A percentile compares a stretch with the other conserved stretches of the same genome.
Evolutionary conservation across 2,113 vertebrate genomes (phyloP).

Genomic region (Gallinago paraguaiae): DNA sequence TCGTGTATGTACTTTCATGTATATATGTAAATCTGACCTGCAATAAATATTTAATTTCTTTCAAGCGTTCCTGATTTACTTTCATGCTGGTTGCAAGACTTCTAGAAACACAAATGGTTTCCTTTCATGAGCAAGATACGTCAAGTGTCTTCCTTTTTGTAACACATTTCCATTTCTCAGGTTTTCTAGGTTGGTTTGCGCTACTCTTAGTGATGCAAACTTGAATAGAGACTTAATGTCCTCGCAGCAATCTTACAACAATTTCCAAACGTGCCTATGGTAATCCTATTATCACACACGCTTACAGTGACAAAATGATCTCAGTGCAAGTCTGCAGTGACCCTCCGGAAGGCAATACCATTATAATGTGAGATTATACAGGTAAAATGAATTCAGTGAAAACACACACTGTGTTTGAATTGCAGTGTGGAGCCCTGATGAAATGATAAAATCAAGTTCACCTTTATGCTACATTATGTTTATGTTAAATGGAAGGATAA

Average conservation of each 20-base stretch:
- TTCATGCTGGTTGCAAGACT: not conserved
- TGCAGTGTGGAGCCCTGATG: not conserved
- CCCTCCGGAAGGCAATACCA: slow-evolving; percentile 41
- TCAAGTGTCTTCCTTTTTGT: not conserved
- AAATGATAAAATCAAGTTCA: slow-evolving; percentile 42
- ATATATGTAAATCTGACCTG: not conserved
- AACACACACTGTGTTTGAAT: not conserved
- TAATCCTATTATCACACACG: slow-evolving; percentile 40
- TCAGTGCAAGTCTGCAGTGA: slow-evolving; percentile 18
- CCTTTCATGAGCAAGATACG: not conserved
- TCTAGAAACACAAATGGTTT: slow-evolving; percentile 3
- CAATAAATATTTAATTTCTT: slow-evolving; percentile 22
- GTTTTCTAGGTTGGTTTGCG: not conserved
- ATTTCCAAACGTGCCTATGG: slow-evolving; percentile 24
- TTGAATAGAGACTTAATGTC: not conserved
- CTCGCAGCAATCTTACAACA: not conserved
- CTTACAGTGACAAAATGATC: slow-evolving; percentile 23
- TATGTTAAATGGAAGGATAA: not conserved
- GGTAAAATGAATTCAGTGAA: slow-evolving; percentile 38
- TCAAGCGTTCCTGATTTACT: not conserved
- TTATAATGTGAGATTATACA: slow-evolving; percentile 50
- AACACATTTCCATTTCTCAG: not conserved
- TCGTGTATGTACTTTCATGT: not conserved
- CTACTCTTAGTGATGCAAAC: not conserved
- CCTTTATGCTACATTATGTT: slow-evolving; percentile 17